phyloP scores from a whole-genome alignment of 2,113 vertebrate genomes.

The Clarias macrocephalus region DNA sequence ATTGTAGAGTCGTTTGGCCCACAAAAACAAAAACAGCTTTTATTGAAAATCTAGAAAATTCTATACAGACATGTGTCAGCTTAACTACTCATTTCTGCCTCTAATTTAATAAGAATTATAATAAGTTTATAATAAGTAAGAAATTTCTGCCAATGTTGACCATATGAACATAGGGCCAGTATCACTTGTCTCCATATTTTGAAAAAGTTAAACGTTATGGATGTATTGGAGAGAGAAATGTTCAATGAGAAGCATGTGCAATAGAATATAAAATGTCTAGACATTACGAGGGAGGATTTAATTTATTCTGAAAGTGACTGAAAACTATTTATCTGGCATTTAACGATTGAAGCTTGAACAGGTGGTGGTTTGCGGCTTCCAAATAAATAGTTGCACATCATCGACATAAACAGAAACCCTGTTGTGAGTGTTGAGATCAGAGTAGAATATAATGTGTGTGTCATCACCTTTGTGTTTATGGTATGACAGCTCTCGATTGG shows the following conservation, averaged over 20 bases:
- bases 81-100: no score
- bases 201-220: no score
- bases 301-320: not conserved
- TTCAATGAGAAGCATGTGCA: not conserved
- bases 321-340: not conserved
- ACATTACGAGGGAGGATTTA: not conserved
- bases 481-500: conserved; percentile 91
- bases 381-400: not conserved
- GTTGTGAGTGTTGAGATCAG: not conserved
- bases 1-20: no score
- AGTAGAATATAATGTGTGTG: not conserved
- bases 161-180: no score
- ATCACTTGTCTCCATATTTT: no score
- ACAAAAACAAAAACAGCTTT: no score
- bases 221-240: not conserved
- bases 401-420: not conserved
- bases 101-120: no score
- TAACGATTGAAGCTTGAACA: not conserved
- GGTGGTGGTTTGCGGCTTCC: not conserved
- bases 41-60: no score
- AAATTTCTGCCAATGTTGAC: no score
- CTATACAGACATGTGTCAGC: no score
- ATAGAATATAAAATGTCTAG: not conserved
- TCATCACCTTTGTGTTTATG: conserved; percentile 90
- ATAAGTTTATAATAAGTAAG: no score